A percentile compares a stretch with the other conserved stretches of the same genome.
These are phyloP conservation scores for Penelope pileata DNA, from an alignment of 2,113 vertebrate species.

Conservation along the genomic window DNA sequence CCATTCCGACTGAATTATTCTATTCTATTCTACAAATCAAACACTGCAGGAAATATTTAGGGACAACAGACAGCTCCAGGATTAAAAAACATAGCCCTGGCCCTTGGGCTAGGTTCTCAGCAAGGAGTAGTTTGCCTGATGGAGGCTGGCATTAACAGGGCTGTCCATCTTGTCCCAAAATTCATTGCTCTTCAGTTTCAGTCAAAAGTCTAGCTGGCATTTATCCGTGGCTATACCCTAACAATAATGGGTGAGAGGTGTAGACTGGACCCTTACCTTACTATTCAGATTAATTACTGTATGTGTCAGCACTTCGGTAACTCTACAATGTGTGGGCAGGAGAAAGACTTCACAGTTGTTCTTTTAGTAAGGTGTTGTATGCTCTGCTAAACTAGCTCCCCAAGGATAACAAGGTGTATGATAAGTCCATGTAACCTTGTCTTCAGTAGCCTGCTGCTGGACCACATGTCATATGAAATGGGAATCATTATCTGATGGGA, in stretches of 20 bases:
- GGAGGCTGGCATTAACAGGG: neutral
- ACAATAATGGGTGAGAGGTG: neutral
- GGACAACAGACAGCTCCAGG: neutral
- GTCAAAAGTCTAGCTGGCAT: neutral
- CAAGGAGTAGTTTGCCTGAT: neutral
- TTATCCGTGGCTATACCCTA: neutral
- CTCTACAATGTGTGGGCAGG: neutral
- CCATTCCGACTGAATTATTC: neutral
- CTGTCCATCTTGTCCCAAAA: neutral
- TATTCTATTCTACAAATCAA: neutral
- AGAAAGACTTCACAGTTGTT: neutral
- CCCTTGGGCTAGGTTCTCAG: neutral
- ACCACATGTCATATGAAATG: neutral
- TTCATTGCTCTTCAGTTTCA: neutral
- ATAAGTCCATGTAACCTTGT: neutral
- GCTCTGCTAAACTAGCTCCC: neutral
- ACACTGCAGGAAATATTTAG: neutral
- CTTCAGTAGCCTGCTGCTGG: neutral
- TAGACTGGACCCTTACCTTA: neutral
- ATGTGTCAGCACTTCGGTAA: neutral
- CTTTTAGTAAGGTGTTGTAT: neutral
- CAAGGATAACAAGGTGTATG: neutral
- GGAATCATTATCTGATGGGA: neutral
- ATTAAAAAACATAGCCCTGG: neutral
- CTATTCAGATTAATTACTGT: neutral